Conservation (phyloP, 2,888 invertebrate species). For the Temnothorax ravouxi region DNA sequence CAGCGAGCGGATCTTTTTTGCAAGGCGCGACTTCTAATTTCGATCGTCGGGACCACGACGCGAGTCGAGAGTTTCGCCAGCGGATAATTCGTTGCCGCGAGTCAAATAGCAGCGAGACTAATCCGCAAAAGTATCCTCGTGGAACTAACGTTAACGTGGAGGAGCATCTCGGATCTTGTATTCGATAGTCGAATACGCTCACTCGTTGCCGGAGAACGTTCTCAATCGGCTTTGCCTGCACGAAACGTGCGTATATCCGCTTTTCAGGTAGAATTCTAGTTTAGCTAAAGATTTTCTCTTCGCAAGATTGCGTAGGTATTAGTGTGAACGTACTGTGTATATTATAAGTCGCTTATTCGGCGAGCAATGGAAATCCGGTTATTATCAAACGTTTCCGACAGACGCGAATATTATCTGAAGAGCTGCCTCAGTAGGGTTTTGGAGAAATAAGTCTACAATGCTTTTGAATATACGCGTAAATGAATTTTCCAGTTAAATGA, state of each 20-base stretch:
- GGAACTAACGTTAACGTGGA: slow-evolving; percentile 14
- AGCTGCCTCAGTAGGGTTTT: neutral
- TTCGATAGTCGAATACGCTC: neutral
- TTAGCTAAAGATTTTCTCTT: slow-evolving; percentile 8
- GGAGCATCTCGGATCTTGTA: neutral
- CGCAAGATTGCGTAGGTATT: neutral
- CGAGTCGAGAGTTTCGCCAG: slow-evolving; percentile 32
- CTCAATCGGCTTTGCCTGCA: slow-evolving; percentile 6
- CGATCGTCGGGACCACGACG: slow-evolving; percentile 31
- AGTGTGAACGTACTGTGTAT: neutral
- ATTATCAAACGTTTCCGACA: slow-evolving; percentile 3
- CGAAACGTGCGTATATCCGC: slow-evolving; percentile 12
- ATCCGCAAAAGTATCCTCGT: slow-evolving; percentile 12
- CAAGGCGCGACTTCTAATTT: slow-evolving; percentile 54
- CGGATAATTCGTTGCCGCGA: slow-evolving; percentile 36
- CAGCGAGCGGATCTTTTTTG: slow-evolving; percentile 23
- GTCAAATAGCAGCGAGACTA: neutral
- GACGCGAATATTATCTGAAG: neutral
- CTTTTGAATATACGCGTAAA: neutral
- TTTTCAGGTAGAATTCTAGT: neutral
- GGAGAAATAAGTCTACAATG: neutral
- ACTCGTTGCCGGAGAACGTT: neutral
- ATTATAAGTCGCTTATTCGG: slow-evolving; percentile 11
- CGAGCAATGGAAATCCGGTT: neutral
- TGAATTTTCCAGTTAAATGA: neutral